Percentiles rank a stretch among this genome's conserved stretches.
These are phyloP conservation scores for Zygaena filipendulae DNA, from an alignment of 2,888 invertebrate species.

Conservation along the genomic window DNA sequence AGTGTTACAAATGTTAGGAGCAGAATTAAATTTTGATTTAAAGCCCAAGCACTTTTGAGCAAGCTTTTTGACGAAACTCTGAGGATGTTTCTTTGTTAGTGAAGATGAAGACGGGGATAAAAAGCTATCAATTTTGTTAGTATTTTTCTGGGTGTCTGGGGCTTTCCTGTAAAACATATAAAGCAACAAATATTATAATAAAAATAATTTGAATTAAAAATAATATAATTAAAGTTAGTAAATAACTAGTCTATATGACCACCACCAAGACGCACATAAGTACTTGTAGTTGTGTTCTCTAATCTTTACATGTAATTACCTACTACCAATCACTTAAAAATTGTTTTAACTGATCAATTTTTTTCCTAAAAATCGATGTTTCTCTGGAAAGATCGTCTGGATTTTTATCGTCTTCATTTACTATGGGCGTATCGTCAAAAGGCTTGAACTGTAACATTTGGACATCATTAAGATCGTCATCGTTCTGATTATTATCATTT, in stretches of 20 bases:
- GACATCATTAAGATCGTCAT: neutral
- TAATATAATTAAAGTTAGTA: slow-evolving; percentile 18
- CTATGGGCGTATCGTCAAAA: neutral
- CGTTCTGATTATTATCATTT: neutral
- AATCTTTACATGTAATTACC: slow-evolving; percentile 4
- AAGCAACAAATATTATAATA: slow-evolving; percentile 41
- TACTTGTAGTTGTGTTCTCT: neutral
- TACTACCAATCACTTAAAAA: slow-evolving; percentile 29
- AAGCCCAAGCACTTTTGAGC: slow-evolving; percentile 65
- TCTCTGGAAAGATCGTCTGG: neutral
- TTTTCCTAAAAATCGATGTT: slow-evolving; percentile 32
- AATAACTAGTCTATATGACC: slow-evolving; percentile 17
- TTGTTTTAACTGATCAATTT: slow-evolving; percentile 30
- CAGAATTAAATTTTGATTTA: slow-evolving; percentile 59
- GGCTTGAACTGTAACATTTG: neutral
- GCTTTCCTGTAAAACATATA: slow-evolving; percentile 64
- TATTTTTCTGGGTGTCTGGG: slow-evolving; percentile 59
- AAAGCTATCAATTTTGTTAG: slow-evolving; percentile 53
- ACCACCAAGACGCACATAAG: slow-evolving; percentile 19
- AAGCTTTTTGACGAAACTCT: slow-evolving; percentile 64
- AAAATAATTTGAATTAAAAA: slow-evolving; percentile 20
- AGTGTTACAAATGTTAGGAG: slow-evolving; percentile 59
- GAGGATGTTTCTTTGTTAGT: slow-evolving; percentile 51
- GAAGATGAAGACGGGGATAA: slow-evolving; percentile 53
- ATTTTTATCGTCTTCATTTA: slow-evolving; percentile 1